Base-by-base conservation (phyloP, 2,113 vertebrate genomes). In the Sturnus vulgaris region DNA sequence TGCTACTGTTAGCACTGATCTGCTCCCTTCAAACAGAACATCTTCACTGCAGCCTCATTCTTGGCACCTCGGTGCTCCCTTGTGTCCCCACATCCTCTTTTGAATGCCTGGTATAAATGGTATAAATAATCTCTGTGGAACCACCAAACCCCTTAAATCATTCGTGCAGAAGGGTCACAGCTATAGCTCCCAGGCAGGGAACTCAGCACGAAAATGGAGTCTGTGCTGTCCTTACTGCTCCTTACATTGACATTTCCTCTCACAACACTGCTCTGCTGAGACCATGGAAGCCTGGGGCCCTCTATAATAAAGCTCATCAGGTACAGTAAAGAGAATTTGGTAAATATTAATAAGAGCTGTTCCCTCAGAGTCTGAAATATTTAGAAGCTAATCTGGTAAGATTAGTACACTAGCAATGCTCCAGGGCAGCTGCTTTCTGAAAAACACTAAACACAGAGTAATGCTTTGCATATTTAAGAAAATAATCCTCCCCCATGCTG, bases 331-430 rank as follows among this genome's bases (percentile, higher is more conserved):
- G 81, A 49, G 49, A 82, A 69, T 30, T 63, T 76, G 30, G 76
- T 39, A 93, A 83, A 88, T 73, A 88, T 73, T 83, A 94, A 19
- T 42, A 76, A 75, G 52, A 72, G 64, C 75, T 68, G 30, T 88
- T 81, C 80, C 72, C 68, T 90, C 92, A 88, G 63, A 85, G 82
- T 40, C 33, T 88, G 44, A 93, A 94, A 86, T 80, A 92, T 70
- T 92, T 50, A 88, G 59, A 72, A 50, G 66, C 59, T 92, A 66
- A 93, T 86, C 71, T 84, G 39, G 16, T 81, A 69, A 82, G n/a
- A 72, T 82, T 61, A 90, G 50, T 70, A 87, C 30, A 73, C 68
- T 6, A 83, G 76, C 76, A 86, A 63, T 28, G 47, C 71, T 93
- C 52, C 72, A 66, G 65, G 88, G 52, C 86, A 92, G 72, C 72